Conservation (phyloP, 1,140 invertebrate species). For the Adelges cooleyi region DNA sequence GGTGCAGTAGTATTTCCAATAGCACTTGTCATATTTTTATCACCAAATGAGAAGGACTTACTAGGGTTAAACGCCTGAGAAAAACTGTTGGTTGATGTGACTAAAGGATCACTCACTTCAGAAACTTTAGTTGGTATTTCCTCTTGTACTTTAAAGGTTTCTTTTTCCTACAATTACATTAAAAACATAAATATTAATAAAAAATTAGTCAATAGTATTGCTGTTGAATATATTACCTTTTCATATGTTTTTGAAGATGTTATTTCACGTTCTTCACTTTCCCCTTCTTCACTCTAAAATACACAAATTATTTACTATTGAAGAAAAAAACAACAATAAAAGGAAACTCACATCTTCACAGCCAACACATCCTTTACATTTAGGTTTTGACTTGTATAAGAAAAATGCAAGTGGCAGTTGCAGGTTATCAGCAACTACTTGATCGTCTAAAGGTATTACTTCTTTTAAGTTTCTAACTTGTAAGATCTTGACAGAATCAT, state of each 20-base stretch:
- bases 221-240: constrained; percentile 1
- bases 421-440: constrained; percentile 7
- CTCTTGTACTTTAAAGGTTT: neutral
- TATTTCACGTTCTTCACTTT: neutral
- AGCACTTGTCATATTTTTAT: neutral
- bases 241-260: neutral
- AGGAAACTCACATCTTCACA: constrained; percentile 17
- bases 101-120: neutral
- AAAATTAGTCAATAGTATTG: neutral
- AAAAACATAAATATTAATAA: neutral
- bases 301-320: neutral
- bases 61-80: neutral
- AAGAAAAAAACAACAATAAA: too few relatives aligned
- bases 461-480: neutral
- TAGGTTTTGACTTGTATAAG: constrained; percentile 7
- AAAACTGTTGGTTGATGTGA: neutral
- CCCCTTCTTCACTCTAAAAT: neutral
- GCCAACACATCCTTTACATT: constrained; percentile 22
- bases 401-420: constrained; percentile 17
- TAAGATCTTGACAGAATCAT: neutral
- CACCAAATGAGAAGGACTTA: neutral
- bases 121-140: neutral
- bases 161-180: constrained; percentile 8
- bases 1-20: neutral
- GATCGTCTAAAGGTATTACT: neutral